These are phyloP conservation scores for Eupithecia centaureata DNA, from an alignment of 2,888 invertebrate species.

Conservation along the genomic window DNA sequence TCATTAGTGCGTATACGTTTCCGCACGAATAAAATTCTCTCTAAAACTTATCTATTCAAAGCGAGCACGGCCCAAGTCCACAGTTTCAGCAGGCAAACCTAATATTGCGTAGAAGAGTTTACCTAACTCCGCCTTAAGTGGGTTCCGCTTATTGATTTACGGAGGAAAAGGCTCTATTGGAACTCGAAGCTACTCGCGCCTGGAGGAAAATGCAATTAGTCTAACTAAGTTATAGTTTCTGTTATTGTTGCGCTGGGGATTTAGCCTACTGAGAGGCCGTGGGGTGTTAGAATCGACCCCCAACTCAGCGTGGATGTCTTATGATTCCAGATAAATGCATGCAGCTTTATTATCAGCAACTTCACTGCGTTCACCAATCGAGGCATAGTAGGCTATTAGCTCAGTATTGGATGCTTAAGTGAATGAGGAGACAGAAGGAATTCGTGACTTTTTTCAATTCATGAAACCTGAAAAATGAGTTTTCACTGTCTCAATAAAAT, in stretches of 20 bases:
- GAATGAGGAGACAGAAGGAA: too few species aligned
- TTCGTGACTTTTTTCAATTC: too few species aligned
- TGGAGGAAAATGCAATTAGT: conserved; percentile 30
- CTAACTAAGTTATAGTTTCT: conserved; percentile 32
- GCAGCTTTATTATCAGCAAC: background rate
- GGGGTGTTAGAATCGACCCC: background rate
- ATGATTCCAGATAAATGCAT: background rate
- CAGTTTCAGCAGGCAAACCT: conserved; percentile 19
- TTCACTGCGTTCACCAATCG: too few species aligned
- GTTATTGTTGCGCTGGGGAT: conserved; percentile 20
- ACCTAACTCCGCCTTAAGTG: conserved; percentile 59
- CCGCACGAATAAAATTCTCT: too few species aligned
- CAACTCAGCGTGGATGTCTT: background rate
- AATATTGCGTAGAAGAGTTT: conserved; percentile 58
- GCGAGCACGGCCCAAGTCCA: conserved; percentile 40
- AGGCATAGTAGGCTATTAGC: too few species aligned
- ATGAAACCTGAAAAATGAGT: too few species aligned
- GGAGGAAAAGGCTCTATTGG: conserved; percentile 31
- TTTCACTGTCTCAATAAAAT: too few species aligned
- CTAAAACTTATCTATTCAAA: too few species aligned
- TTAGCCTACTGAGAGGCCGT: background rate
- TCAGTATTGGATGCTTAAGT: too few species aligned
- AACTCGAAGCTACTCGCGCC: conserved; percentile 23
- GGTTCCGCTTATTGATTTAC: conserved; percentile 52
- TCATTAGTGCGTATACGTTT: too few species aligned